Evolutionary conservation across 92 coral and sea anemone species (phyloP), one percentile per base, ranked within the genome.

Genomic region (Epizoanthus ramosus): DNA sequence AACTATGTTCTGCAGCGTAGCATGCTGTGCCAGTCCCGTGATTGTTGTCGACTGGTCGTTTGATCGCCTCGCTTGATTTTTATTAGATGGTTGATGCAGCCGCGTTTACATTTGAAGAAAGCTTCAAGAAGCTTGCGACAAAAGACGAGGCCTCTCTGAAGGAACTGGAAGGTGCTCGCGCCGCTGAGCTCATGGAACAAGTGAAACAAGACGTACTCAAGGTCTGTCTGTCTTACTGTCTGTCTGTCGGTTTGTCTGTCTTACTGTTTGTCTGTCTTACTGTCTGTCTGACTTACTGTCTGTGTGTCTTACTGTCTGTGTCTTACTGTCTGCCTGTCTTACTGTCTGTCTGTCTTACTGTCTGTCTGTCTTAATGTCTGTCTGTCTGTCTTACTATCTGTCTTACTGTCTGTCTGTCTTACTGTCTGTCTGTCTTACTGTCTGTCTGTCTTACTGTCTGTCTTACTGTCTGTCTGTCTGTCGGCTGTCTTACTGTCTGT

Each of bases 101-200:
- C 57, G 82, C 47, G 41, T 77, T 54, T 39, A 77, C 82, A 9
- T 77, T 77, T 33, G 82, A 77, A 60, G 82, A 77, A 60, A 77
- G 71, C 21, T 77, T 77, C 39, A 61, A 61, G 66, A 77, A 77
- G 50, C 82, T 61, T 4, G 17, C 82, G 22, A 65, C 47, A 37
- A 69, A 39, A 77, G 71, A 37, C 19, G 82, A 61, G 66, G 50
- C 58, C 4, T 41, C 35, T 8, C 3, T 60, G 70, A 63, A 77
- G 25, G 71, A 60, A 9, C 71, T 77, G 70, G 28, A 13, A 8
- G 82, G 82, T n/a, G 15, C 82, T 22, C 82, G 60, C 23, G 82
- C 82, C 7, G 82, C 82, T 13, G 82, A 77, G 24, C 37, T 77
- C 7, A 77, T 77, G 82, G 82, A 60, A 58, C 61, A 61, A 41